Conservation (phyloP, 2,113 vertebrate genomes). For the Lycaon pictus region DNA sequence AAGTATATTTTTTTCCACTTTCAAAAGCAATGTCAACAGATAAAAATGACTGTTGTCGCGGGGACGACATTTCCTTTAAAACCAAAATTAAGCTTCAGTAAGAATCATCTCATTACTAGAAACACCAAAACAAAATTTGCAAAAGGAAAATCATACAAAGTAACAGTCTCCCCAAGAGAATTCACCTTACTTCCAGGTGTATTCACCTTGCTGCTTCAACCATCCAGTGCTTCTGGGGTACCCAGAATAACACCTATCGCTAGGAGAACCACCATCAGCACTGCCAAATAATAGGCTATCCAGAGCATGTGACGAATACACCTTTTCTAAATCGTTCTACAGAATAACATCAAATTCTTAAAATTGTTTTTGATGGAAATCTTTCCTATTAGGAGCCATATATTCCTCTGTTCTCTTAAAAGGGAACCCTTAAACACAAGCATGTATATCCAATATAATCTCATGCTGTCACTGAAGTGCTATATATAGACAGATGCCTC, state of each 20-base stretch:
- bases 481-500: background rate
- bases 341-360: background rate
- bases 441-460: background rate
- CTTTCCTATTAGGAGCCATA: background rate
- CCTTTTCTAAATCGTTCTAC: background rate
- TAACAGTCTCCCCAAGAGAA: background rate
- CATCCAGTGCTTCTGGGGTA: background rate
- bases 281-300: rapidly evolving
- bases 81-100: background rate
- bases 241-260: background rate
- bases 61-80: constrained; percentile 42
- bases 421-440: background rate
- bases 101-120: constrained; percentile 17
- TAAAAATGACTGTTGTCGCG: background rate
- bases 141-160: constrained; percentile 20
- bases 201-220: background rate
- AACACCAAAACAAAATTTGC: background rate
- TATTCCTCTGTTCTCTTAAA: background rate
- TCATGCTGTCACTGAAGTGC: background rate
- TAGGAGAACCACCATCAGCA: background rate
- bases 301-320: background rate
- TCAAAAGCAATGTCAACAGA: background rate
- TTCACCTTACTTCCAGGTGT: background rate
- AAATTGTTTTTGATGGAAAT: background rate
- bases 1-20: background rate